Base-by-base conservation (phyloP, 2,113 vertebrate genomes). In the Myocastor coypus region DNA sequence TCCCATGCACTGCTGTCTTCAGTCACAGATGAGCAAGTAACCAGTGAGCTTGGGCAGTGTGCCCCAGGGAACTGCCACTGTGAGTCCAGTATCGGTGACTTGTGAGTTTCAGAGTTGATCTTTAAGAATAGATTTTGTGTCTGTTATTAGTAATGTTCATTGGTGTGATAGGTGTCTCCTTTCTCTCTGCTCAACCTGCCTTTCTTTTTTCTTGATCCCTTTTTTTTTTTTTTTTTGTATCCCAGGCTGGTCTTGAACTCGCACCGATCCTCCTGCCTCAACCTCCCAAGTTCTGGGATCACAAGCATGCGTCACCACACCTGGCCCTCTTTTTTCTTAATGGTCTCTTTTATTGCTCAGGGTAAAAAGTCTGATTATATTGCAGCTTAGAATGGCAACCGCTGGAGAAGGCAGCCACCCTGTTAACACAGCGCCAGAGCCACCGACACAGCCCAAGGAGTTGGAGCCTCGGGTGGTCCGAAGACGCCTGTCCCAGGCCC, bases 401-500 rank as follows among this genome's bases (percentile, higher is more conserved):
- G 57, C 97, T 87, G 96, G 93, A 88, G 87, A 78, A 90, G 92
- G 91, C 82, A 93, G 83, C 32, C 89, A 93, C 68, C 83, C 83
- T 5, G 10, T 1, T 14, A 82, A 40, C 42, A 63, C 63, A 97
- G 94, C 5, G 10, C 71, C 88, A 63, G 19, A 0, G 80, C 82
- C 80, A 7, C 80, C n/a, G 57, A 68, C 22, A 1, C 87, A 32
- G 28, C 80, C 59, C 19, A 97, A 77, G 69, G 90, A 97, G 34
- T 85, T 82, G 0, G 95, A 98, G 55, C 88, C 96, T 4, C 95
- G 68, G 0, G 96, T 97, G 92, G 93, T 95, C 75, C 98, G 98
- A 66, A 97, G 97, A 78, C 98, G 97, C 68, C 91, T 97, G 85
- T 95, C 97, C 73, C 98, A 98, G 97, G 98, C 98, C 68, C 98